Evolutionary conservation across 2,888 invertebrate species (phyloP).

Genomic region (Tetragonisca angustula): DNA sequence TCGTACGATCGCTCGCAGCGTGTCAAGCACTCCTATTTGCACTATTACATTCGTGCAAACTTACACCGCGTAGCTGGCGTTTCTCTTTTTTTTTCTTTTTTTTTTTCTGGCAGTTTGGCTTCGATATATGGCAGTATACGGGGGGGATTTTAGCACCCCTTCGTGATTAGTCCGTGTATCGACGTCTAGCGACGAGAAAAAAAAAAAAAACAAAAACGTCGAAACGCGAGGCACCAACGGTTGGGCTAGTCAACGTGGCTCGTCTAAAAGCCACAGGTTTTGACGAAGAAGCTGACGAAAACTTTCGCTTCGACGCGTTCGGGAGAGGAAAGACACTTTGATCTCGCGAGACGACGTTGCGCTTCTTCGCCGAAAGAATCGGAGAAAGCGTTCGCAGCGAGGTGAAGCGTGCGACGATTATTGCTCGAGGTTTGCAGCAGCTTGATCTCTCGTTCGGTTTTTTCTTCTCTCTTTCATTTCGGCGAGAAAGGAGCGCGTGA

Average conservation of each 20-base stretch:
- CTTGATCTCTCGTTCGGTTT: neutral
- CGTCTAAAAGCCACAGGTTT: neutral
- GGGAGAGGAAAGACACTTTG: slow-evolving; percentile 38
- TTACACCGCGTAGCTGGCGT: slow-evolving; percentile 62
- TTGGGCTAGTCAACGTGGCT: slow-evolving; percentile 4
- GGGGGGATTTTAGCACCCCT: neutral
- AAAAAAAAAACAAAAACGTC: slow-evolving; percentile 1
- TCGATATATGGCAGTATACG: slow-evolving; percentile 67
- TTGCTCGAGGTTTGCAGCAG: slow-evolving; percentile 1
- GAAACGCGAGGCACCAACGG: slow-evolving; percentile 24
- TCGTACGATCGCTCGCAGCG: neutral
- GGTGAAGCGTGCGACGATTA: neutral
- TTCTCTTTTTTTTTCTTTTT: slow-evolving; percentile 12
- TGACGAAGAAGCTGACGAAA: neutral
- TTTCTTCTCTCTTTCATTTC: too few species aligned
- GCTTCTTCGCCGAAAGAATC: neutral
- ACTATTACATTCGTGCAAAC: slow-evolving; percentile 2
- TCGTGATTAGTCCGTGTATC: slow-evolving; percentile 46
- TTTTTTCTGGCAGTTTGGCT: slow-evolving; percentile 72
- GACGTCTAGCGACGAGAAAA: slow-evolving; percentile 12
- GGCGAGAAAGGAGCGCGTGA: too few species aligned
- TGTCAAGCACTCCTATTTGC: slow-evolving; percentile 8
- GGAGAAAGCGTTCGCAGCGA: neutral
- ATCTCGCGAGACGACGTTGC: neutral
- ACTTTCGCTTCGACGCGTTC: neutral